These are phyloP conservation scores for Dryomyza anilis DNA, from an alignment of 2,888 invertebrate species.

Conservation along the genomic window DNA sequence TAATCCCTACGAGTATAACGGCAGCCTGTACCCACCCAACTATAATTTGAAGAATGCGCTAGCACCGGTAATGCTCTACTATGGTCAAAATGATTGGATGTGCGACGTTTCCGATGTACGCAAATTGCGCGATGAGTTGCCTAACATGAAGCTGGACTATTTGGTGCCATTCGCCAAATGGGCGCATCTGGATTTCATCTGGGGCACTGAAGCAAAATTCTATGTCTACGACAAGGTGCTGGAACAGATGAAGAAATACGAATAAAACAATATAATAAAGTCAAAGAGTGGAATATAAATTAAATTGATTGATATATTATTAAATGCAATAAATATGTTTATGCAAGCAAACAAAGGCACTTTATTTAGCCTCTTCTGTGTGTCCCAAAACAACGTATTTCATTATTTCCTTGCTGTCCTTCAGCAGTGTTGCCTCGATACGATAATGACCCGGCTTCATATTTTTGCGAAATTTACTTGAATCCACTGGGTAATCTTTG, in stretches of 20 bases:
- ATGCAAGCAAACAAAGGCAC: not conserved
- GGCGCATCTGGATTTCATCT: constrained; percentile 66
- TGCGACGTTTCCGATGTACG: constrained; percentile 65
- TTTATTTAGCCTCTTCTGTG: constrained; percentile 31
- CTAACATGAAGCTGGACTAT: constrained; percentile 63
- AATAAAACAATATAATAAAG: constrained; percentile 24
- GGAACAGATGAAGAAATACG: constrained; percentile 41
- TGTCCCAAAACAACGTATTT: constrained; percentile 39
- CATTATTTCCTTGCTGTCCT: constrained; percentile 36
- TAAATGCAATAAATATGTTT: not conserved
- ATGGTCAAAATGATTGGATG: constrained; percentile 69
- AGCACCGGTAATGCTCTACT: constrained; percentile 64
- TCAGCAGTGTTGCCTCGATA: constrained; percentile 31
- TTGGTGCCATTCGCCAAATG: constrained; percentile 63
- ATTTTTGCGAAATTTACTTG: constrained; percentile 34
- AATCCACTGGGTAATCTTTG: constrained; percentile 45
- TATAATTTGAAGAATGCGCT: constrained; percentile 62
- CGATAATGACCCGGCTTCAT: constrained; percentile 43
- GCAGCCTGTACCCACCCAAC: constrained; percentile 61
- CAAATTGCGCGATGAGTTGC: constrained; percentile 61
- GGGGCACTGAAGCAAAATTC: constrained; percentile 66
- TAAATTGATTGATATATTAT: not conserved
- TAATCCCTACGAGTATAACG: constrained; percentile 61
- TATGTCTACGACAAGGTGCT: constrained; percentile 47
- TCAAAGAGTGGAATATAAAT: not conserved